phyloP scores from a whole-genome alignment of 2,113 vertebrate species.

The Cyprinodon tularosa region DNA sequence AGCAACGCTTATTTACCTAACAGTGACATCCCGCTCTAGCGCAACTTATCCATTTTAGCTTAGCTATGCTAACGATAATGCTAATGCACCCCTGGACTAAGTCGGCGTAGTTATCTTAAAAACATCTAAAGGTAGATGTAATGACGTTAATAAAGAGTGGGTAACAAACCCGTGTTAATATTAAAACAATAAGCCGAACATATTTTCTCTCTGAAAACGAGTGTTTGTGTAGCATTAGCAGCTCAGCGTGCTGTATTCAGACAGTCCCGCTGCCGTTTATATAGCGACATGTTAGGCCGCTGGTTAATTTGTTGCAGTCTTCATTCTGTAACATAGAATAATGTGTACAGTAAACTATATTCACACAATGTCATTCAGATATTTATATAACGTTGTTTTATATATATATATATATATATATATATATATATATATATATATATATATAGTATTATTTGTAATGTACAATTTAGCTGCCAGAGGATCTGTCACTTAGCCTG shows the following conservation, averaged over 20 bases:
- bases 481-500: not conserved
- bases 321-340: not conserved
- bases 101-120: not conserved
- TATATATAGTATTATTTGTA: not conserved
- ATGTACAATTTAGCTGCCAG: not conserved
- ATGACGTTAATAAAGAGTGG: not conserved
- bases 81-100: not conserved
- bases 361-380: not conserved
- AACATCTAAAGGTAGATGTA: accelerated
- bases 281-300: slow-evolving; percentile 32
- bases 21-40: slow-evolving; percentile 20
- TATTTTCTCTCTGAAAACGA: slow-evolving; percentile 4
- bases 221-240: slow-evolving; percentile 1
- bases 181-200: not conserved
- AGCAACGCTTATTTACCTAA: slow-evolving; percentile 2
- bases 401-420: not conserved
- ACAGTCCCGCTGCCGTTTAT: slow-evolving; percentile 18
- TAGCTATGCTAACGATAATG: slow-evolving; percentile 42
- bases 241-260: slow-evolving; percentile 12
- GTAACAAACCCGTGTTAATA: not conserved
- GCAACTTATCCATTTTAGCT: slow-evolving; percentile 17
- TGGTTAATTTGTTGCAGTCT: not conserved
- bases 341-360: not conserved
- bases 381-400: too few relatives aligned
- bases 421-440: not conserved